Evolutionary conservation across 2,113 vertebrate species (phyloP).

Genomic region (Ondatra zibethicus): DNA sequence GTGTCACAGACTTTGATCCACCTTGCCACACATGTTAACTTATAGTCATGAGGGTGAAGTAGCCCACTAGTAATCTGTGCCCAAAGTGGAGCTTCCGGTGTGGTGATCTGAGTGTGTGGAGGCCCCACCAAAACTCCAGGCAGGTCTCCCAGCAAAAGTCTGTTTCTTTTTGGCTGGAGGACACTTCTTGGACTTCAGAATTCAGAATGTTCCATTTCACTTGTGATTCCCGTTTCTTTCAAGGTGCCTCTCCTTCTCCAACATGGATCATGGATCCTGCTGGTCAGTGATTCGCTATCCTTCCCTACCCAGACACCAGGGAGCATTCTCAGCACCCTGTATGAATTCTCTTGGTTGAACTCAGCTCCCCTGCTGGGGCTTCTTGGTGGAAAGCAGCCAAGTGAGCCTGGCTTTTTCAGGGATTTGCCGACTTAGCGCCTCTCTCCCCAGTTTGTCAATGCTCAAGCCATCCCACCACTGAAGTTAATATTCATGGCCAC

Average conservation of each 20-base stretch:
- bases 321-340: rapidly evolving
- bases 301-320: rapidly evolving
- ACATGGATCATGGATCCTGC: rapidly evolving
- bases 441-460: not conserved
- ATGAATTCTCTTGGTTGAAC: too few species aligned
- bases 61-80: rapidly evolving
- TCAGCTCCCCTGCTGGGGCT: rapidly evolving
- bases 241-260: not conserved
- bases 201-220: too few species aligned
- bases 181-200: rapidly evolving
- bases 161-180: rapidly evolving
- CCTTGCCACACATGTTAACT: not conserved
- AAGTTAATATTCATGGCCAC: not conserved
- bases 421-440: rapidly evolving
- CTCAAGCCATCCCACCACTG: not conserved
- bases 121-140: not conserved
- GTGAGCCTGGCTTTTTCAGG: rapidly evolving
- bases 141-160: rapidly evolving
- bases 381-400: rapidly evolving
- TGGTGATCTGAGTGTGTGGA: rapidly evolving
- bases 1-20: not conserved
- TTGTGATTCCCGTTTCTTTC: not conserved
- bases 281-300: rapidly evolving
- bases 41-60: rapidly evolving
- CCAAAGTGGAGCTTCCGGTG: not conserved